These are phyloP conservation scores for Rhingia rostrata DNA, from an alignment of 2,888 invertebrate genomes.

Conservation along the genomic window DNA sequence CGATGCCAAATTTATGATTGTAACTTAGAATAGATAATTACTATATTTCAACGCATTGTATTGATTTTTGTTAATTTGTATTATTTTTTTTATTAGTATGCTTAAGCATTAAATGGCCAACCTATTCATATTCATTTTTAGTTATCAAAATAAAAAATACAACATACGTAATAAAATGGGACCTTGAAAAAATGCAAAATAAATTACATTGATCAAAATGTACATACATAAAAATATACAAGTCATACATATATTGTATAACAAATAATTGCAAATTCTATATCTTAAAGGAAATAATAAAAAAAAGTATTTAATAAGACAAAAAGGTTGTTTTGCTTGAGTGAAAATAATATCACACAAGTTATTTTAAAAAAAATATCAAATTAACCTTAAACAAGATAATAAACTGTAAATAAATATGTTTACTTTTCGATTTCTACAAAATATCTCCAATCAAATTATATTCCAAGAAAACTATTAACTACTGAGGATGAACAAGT, in stretches of 20 bases:
- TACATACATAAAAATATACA: conserved; percentile 38
- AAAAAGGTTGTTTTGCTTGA: conserved; percentile 67
- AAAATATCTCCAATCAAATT: conserved; percentile 50
- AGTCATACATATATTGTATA: conserved; percentile 23
- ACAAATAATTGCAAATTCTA: conserved; percentile 40
- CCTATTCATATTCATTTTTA: conserved; percentile 35
- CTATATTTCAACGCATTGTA: not conserved
- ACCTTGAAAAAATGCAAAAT: conserved; percentile 75
- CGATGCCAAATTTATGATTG: conserved; percentile 32
- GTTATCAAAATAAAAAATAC: not conserved
- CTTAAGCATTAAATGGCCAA: conserved; percentile 16
- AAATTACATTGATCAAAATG: conserved; percentile 33
- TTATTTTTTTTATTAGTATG: not conserved
- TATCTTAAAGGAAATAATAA: conserved; percentile 33
- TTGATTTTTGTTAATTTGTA: conserved; percentile 9
- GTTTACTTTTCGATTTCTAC: conserved; percentile 48
- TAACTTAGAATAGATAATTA: conserved; percentile 16
- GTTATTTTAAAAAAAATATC: conserved; percentile 26
- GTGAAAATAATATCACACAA: conserved; percentile 55
- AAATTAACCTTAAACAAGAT: conserved; percentile 1
- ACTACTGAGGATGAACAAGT: conserved; percentile 77
- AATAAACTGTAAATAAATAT: conserved; percentile 51
- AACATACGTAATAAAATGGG: conserved; percentile 78
- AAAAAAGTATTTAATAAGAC: conserved; percentile 14
- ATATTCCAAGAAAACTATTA: conserved; percentile 73